phyloP scores from a whole-genome alignment of 1,140 invertebrate genomes.

The Hylyphantes graminicola region DNA sequence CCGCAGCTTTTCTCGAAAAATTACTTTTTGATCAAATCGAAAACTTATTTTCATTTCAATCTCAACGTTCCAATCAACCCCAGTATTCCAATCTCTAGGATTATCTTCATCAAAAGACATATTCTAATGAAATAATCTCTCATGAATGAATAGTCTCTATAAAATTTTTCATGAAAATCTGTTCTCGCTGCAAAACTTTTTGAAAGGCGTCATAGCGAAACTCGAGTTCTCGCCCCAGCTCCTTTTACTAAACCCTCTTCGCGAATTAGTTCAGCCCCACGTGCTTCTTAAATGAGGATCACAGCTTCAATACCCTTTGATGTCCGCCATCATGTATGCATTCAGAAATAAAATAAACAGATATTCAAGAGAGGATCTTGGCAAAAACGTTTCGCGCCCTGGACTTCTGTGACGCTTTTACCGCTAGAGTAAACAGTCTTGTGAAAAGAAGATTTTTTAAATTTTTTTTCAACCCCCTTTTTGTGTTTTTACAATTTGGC shows the following conservation, averaged over 20 bases:
- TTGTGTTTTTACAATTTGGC: neutral
- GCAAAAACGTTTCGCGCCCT: slow-evolving; percentile 41
- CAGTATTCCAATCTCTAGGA: too few species aligned
- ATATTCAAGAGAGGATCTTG: neutral
- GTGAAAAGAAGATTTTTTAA: neutral
- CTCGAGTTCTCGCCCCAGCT: neutral
- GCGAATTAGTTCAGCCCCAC: slow-evolving; percentile 38
- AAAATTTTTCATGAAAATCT: too few species aligned
- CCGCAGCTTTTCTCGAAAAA: too few species aligned
- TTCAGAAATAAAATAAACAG: slow-evolving; percentile 35
- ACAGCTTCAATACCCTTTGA: slow-evolving; percentile 41
- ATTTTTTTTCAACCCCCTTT: slow-evolving; percentile 6
- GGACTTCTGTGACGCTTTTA: slow-evolving; percentile 38
- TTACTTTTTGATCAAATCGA: too few species aligned
- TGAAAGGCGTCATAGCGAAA: too few species aligned
- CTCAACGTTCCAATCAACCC: too few species aligned
- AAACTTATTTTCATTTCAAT: too few species aligned
- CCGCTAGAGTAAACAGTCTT: slow-evolving; percentile 45
- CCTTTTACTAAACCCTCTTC: slow-evolving; percentile 27
- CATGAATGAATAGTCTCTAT: too few species aligned
- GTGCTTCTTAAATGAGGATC: slow-evolving; percentile 52
- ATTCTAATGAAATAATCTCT: too few species aligned
- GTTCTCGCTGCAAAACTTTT: too few species aligned
- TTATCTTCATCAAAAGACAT: too few species aligned
- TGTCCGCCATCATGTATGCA: neutral